Evolutionary conservation across 2,888 invertebrate genomes (phyloP).

Genomic region (Monoplex corrugatus): DNA sequence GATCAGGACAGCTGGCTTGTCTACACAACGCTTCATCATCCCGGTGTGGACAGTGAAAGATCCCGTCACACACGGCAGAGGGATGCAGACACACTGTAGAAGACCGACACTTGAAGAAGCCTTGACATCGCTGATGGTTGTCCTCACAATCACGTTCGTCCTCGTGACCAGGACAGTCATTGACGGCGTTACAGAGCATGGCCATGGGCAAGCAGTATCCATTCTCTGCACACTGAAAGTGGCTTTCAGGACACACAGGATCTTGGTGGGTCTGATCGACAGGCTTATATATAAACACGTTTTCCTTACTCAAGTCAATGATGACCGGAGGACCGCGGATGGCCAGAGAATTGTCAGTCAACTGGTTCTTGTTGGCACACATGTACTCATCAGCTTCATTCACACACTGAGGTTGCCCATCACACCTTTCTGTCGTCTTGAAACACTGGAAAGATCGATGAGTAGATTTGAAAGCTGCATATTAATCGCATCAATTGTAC

Average conservation of each 20-base stretch:
- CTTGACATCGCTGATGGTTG: neutral
- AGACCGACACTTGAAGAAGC: neutral
- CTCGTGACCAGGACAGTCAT: slow-evolving; percentile 27
- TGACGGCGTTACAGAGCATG: slow-evolving; percentile 9
- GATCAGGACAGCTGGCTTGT: slow-evolving; percentile 50
- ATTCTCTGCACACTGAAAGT: neutral
- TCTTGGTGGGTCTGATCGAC: too few species aligned
- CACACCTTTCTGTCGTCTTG: neutral
- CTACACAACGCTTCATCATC: slow-evolving; percentile 64
- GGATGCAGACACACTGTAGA: slow-evolving; percentile 52
- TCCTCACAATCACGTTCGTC: neutral
- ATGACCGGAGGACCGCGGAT: too few species aligned
- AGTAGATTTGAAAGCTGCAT: too few species aligned
- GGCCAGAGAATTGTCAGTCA: too few species aligned
- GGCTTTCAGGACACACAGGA: slow-evolving; percentile 3
- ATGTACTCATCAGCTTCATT: neutral
- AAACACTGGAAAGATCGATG: neutral
- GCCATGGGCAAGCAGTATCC: neutral
- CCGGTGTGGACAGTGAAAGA: slow-evolving; percentile 50
- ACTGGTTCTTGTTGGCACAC: too few species aligned
- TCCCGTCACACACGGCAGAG: slow-evolving; percentile 59
- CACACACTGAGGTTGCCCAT: neutral
- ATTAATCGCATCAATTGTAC: too few species aligned
- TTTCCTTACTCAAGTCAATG: too few species aligned
- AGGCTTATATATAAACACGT: too few species aligned